Base-by-base conservation (phyloP, 2,888 invertebrate species). In the Amphiduros pacificus region DNA sequence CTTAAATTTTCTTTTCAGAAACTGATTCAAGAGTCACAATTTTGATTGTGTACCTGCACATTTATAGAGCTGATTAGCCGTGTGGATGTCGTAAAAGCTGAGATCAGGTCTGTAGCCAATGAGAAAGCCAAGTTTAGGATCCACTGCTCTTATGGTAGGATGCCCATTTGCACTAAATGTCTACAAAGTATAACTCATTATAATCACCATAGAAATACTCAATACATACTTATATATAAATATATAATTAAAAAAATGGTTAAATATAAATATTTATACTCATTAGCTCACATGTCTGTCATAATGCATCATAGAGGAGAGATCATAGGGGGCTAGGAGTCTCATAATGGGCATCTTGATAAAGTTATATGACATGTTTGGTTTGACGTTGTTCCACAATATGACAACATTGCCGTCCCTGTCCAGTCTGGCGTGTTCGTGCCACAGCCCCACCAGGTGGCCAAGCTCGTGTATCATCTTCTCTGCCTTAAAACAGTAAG, bases 301-400 rank as follows among this genome's bases (percentile, higher is more conserved):
- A 41, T 68, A 68, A 48, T 68, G 68, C 67, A 67, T 68, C 29
- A 65, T 55, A 20, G 67, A 68, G n/a, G 62, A 61, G 48, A 67
- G 56, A 41, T 68, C 68, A 28, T 68, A 68, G 1, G 68, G 68
- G n/a, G 63, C 59, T 26, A 67, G 55, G 4, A 67, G 55, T 2
- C 61, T 32, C 49, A 63, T 60, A 14, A 36, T 24, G 20, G n/a
- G 26, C 53, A 53, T 55, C 29, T 55, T 65, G 51, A 60, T 26
- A 49, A 67, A 67, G 66, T 68, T 66, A 53, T 62, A 55, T 32
- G 22, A 17, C 0, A 49, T 17, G n/a, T 24, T 40, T 1, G 27
- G 36, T 24, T 29, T 48, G 31, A 68, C 52, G 52, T 67, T 67
- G 41, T 55, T 61, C 63, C 59, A 65, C 44, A 60, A 22, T 31